A percentile compares a stretch with the other conserved stretches of the same genome.
Conservation (phyloP, 2,888 invertebrate species). For the Azorinus chamasolen region DNA sequence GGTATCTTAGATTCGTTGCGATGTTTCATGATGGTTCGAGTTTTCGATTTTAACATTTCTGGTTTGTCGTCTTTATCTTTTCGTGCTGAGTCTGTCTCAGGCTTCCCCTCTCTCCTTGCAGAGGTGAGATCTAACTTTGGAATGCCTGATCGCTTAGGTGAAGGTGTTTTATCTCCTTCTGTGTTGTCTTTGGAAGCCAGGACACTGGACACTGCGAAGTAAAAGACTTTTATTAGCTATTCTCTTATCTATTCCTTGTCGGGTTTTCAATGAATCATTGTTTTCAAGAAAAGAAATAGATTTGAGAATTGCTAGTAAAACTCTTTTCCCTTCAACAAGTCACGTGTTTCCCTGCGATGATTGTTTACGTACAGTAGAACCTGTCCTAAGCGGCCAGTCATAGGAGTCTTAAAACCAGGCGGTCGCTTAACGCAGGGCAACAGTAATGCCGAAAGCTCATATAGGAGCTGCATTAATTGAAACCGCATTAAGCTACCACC, state of each 20-base stretch:
- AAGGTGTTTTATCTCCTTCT: no score
- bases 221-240: slow-evolving; percentile 52
- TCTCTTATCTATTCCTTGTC: not conserved
- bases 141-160: not conserved
- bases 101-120: not conserved
- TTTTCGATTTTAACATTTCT: slow-evolving; percentile 3
- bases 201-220: slow-evolving; percentile 30
- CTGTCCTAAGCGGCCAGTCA: no score
- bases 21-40: not conserved
- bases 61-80: not conserved
- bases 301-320: slow-evolving; percentile 61
- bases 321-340: slow-evolving; percentile 13
- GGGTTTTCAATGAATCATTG: not conserved
- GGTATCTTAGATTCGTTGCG: no score
- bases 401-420: no score
- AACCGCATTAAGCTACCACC: no score
- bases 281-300: slow-evolving; percentile 1
- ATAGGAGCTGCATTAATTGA: no score
- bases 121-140: not conserved
- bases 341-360: no score
- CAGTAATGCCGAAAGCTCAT: no score
- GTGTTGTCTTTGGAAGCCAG: no score
- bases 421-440: no score
- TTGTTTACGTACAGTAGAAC: no score
- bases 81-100: not conserved